Conservation (phyloP, 1,140 invertebrate genomes). For the Drosophila ohnishii region DNA sequence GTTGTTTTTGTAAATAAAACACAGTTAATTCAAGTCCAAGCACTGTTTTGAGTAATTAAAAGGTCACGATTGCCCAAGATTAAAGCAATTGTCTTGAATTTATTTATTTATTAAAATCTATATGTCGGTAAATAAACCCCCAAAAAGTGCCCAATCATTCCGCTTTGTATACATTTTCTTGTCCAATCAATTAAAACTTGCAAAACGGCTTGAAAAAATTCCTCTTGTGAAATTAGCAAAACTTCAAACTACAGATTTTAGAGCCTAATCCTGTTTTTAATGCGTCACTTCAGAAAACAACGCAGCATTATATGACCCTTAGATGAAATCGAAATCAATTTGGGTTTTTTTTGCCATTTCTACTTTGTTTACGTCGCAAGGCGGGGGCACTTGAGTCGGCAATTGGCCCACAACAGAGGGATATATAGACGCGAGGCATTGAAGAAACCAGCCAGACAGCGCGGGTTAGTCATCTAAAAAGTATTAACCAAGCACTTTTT, state of each 20-base stretch:
- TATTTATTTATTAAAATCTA: background rate
- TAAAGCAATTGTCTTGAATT: background rate
- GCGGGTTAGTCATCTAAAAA: conserved; percentile 43
- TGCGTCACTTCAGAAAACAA: conserved; percentile 16
- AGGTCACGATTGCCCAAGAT: background rate
- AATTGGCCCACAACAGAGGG: conserved; percentile 38
- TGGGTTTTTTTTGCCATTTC: conserved; percentile 43
- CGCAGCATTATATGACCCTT: conserved; percentile 5
- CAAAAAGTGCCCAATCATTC: background rate
- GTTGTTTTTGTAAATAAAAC: too few species aligned
- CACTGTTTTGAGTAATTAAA: background rate
- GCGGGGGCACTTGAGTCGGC: conserved; percentile 25
- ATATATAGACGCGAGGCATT: conserved; percentile 42
- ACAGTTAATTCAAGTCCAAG: background rate
- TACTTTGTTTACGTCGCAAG: conserved; percentile 19
- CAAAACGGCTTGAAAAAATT: conserved; percentile 8
- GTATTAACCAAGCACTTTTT: conserved; percentile 43
- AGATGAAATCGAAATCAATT: conserved; percentile 58
- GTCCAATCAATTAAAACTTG: conserved; percentile 6
- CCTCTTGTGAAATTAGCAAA: conserved; percentile 21
- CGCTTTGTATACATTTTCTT: background rate
- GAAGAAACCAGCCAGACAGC: conserved; percentile 29
- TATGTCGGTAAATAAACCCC: background rate
- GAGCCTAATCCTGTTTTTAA: conserved; percentile 15
- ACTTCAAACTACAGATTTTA: conserved; percentile 4